These are phyloP conservation scores for Nasonia vitripennis DNA, from an alignment of 1,140 invertebrate species.

Conservation along the genomic window DNA sequence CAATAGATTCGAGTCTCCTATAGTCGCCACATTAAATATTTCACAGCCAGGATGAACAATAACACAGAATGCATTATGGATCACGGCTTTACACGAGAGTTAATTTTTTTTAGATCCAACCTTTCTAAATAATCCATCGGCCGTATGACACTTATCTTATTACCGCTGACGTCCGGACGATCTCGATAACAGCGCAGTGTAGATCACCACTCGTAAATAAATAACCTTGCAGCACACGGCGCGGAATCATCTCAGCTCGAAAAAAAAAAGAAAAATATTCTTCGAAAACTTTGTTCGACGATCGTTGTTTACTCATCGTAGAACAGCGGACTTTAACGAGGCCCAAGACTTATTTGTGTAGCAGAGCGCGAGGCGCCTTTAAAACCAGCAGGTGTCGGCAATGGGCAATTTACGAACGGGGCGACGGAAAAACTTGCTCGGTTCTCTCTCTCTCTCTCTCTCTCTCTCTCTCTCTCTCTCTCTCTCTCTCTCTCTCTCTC, in stretches of 20 bases:
- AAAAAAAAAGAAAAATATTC: neutral
- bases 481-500: no score
- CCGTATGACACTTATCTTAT: neutral
- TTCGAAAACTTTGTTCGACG: neutral
- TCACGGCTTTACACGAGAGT: neutral
- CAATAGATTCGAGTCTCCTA: neutral
- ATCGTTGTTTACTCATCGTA: conserved; percentile 1
- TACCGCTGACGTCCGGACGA: neutral
- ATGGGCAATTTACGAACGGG: conserved; percentile 48
- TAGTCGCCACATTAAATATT: neutral
- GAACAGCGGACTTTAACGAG: neutral
- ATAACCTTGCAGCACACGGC: neutral
- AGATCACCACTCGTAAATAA: neutral
- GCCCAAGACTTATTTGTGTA: conserved; percentile 28
- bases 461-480: no score
- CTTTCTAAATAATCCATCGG: neutral
- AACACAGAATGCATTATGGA: neutral
- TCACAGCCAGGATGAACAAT: neutral
- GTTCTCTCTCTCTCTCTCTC: neutral
- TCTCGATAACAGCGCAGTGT: neutral
- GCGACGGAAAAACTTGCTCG: conserved; percentile 41
- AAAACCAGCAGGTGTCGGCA: conserved; percentile 43
- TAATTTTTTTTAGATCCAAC: neutral
- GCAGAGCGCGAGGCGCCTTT: conserved; percentile 20
- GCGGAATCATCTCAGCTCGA: neutral